Conservation (phyloP, 2,113 vertebrate species). For the Numenius arquata region DNA sequence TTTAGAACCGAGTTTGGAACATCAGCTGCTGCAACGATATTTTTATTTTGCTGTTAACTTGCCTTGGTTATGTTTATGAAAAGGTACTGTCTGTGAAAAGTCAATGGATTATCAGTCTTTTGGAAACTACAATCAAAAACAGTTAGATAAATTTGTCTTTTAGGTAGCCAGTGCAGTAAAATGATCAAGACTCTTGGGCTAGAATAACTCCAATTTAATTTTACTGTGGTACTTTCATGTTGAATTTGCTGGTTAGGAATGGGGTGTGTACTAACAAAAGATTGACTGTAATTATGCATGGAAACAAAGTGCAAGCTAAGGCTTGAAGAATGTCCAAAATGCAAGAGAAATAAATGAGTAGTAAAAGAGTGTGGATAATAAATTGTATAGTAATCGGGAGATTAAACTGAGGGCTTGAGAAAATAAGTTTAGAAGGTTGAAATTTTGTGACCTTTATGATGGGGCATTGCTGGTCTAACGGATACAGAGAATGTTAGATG, state of each 20-base stretch:
- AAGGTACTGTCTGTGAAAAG: background rate
- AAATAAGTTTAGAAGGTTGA: background rate
- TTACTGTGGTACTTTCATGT: background rate
- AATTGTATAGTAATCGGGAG: background rate
- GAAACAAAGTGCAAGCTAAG: background rate
- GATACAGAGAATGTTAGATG: background rate
- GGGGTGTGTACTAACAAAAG: background rate
- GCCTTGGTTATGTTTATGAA: background rate
- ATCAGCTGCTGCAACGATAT: background rate
- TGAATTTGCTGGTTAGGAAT: background rate
- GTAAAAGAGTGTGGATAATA: background rate
- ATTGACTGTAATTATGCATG: background rate
- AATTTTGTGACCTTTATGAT: background rate
- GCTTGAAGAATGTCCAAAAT: background rate
- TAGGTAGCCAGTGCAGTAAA: rapidly evolving
- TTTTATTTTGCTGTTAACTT: background rate
- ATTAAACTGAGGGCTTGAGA: background rate
- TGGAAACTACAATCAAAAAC: background rate
- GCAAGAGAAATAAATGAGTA: background rate
- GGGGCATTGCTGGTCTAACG: background rate
- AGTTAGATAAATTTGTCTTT: background rate
- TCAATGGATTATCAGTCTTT: background rate
- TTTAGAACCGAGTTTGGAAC: background rate
- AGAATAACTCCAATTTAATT: background rate
- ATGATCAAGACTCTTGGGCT: background rate